Conservation (phyloP, 2,888 invertebrate genomes). For the Pristionchus japonicus region DNA sequence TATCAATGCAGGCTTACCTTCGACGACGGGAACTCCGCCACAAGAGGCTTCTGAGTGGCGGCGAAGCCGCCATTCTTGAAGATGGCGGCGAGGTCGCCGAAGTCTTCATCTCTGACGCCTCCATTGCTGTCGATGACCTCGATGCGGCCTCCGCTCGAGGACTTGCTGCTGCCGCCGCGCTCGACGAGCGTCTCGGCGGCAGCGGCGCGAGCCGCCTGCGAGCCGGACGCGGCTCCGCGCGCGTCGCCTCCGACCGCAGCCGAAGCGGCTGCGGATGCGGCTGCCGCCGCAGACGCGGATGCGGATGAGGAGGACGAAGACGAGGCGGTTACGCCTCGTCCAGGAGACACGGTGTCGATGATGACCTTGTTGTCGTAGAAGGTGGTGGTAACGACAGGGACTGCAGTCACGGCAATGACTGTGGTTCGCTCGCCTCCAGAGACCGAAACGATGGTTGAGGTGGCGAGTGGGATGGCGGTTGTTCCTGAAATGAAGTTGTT, state of each 20-base stretch:
- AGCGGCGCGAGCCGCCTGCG: not conserved
- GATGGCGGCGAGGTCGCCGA: not conserved
- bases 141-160: not conserved
- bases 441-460: not conserved
- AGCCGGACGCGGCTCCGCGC: not conserved
- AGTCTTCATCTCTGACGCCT: not conserved
- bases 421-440: not conserved
- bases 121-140: not conserved
- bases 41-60: constrained; percentile 11
- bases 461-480: not conserved
- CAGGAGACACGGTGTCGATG: not conserved
- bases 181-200: constrained; percentile 14
- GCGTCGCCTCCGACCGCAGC: not conserved
- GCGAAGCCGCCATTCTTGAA: not conserved
- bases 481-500: not conserved
- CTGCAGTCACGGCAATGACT: constrained; percentile 21
- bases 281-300: not conserved
- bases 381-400: constrained; percentile 27
- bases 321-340: not conserved
- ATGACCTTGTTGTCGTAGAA: constrained; percentile 36
- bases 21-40: not conserved
- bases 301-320: not conserved
- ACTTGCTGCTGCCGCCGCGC: not conserved
- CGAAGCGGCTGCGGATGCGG: not conserved
- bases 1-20: not conserved